Conservation (phyloP, 1,140 invertebrate species). For the Lordiphosa clarofinis region DNA sequence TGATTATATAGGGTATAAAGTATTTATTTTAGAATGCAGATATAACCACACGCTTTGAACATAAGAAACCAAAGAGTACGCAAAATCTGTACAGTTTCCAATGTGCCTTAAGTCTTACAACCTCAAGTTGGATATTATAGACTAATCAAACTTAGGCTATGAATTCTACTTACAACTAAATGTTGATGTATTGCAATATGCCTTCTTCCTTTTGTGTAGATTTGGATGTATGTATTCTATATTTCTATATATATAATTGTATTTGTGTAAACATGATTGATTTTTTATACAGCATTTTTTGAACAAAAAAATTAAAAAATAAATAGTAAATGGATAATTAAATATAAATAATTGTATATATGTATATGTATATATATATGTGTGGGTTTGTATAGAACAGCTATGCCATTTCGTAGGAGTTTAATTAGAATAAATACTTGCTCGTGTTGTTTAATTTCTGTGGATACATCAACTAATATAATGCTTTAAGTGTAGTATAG, state of each 20-base stretch:
- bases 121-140: constrained; percentile 44
- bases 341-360: constrained; percentile 8
- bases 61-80: constrained; percentile 3
- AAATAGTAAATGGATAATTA: constrained; percentile 16
- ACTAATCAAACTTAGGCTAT: constrained; percentile 31
- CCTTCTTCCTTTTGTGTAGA: constrained; percentile 20
- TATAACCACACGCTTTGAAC: constrained; percentile 10
- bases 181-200: constrained; percentile 58
- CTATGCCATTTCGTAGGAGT: constrained; percentile 52
- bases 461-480: constrained; percentile 48
- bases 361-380: constrained; percentile 32
- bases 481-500: constrained; percentile 18
- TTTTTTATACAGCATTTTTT: constrained; percentile 41
- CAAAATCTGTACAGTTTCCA: constrained; percentile 30
- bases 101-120: constrained; percentile 40
- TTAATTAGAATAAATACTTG: constrained; percentile 71
- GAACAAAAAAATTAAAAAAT: constrained; percentile 35
- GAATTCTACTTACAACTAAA: constrained; percentile 27
- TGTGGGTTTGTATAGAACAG: constrained; percentile 42
- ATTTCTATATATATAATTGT: constrained; percentile 34
- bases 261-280: constrained; percentile 19
- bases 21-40: constrained; percentile 11
- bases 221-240: constrained; percentile 25
- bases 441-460: constrained; percentile 16
- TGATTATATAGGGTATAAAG: constrained; percentile 1